Evolutionary conservation across 2,797 vertebrate species (phyloP).

Genomic region (Chiloscyllium punctatum): DNA sequence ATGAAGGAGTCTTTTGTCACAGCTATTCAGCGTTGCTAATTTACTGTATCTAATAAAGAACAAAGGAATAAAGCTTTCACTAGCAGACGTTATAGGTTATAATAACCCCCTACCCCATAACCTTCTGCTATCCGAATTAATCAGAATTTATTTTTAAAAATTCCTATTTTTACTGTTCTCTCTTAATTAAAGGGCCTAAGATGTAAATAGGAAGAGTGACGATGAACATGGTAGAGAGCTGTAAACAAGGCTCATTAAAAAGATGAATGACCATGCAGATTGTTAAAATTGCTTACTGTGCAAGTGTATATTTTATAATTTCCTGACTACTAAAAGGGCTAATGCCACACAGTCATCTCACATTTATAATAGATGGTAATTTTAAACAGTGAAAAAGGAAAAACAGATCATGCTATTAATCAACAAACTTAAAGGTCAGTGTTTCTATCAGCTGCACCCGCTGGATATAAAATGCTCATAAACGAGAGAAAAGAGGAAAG

Average conservation of each 20-base stretch:
- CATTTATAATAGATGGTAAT: constrained; percentile 69
- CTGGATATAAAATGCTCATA: constrained; percentile 38
- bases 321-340: constrained; percentile 70
- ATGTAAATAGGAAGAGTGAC: constrained; percentile 76
- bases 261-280: constrained; percentile 71
- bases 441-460: constrained; percentile 42
- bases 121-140: constrained; percentile 76
- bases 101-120: constrained; percentile 74
- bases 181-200: constrained; percentile 81
- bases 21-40: constrained; percentile 65
- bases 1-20: constrained; percentile 67
- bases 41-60: constrained; percentile 75
- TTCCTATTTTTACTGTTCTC: constrained; percentile 67
- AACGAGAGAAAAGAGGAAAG: constrained; percentile 34
- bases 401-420: constrained; percentile 57
- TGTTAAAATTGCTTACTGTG: constrained; percentile 73
- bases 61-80: constrained; percentile 72
- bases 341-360: constrained; percentile 55
- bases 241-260: constrained; percentile 85
- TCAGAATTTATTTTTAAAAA: constrained; percentile 73
- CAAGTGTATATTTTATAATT: constrained; percentile 73
- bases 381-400: constrained; percentile 55
- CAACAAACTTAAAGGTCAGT: constrained; percentile 53
- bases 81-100: constrained; percentile 74
- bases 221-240: constrained; percentile 64